Base-by-base conservation (phyloP, 2,113 vertebrate genomes). In the Thamnophis sirtalis region DNA sequence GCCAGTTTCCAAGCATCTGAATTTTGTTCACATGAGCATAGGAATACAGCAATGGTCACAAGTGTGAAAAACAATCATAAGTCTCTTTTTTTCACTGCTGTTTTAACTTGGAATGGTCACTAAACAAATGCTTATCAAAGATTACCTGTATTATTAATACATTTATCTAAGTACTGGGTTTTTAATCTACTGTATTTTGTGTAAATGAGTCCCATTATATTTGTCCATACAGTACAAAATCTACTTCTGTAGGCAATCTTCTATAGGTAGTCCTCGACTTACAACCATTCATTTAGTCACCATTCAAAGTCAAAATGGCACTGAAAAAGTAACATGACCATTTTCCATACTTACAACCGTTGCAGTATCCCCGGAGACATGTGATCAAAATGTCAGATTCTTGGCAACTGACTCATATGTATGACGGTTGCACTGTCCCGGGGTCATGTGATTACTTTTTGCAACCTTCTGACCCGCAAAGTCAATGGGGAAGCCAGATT, bases 401-500 rank as follows among this genome's bases (percentile, higher is more conserved):
- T 56, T 56, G 55, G 21, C 15, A 56, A 56, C 19, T 56, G 19
- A 56, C 19, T 56, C 5, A 56, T 7, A 7, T 56, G 5, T 56
- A 56, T 22, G 19, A 22, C 0, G 0, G 5, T 6, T 56, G 55
- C 55, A 21, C 1, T 24, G 21, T n/a, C 10, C 9, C 4, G 0
- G 26, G 10, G 1, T n/a, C 26, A 11, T 11, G 10, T 11, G 60
- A n/a, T 63, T 9, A 28, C 10, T 26, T 58, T n/a, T 63, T 63
- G 60, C 26, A 10, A n/a, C 1, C 60, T 63, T 13, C 60, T 5
- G 10, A n/a, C 9, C 10, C 28, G 60, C 60, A 63, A n/a, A n/a
- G 26, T 63, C 60, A 63, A 63, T n/a, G 60, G 24, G 60, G 60
- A 63, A 63, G 26, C 10, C 10, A 63, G 60, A 63, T 63, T 63